Evolutionary conservation across 2,888 invertebrate species (phyloP), one percentile per base, ranked within the genome.

Genomic region (Rhagonycha fulva): DNA sequence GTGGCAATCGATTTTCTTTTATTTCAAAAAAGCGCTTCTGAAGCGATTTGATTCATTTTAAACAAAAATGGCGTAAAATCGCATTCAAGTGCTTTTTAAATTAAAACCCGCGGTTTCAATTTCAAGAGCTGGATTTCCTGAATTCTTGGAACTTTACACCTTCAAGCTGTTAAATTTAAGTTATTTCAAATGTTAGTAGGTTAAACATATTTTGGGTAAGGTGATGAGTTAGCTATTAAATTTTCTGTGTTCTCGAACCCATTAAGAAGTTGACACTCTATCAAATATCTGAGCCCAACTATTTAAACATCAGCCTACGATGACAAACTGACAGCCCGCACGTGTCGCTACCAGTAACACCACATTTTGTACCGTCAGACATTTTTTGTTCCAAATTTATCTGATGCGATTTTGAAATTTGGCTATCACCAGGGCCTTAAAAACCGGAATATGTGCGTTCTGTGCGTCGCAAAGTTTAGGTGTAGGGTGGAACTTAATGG

Each of bases 251-350:
- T 82, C 79, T 71, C 75, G 75, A 72, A 71, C 80, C 81, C 81
- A 82, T 85, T 83, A 84, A 84, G 79, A 81, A 80, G 76, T 85
- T 84, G 78, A 77, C 84, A 82, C 83, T 75, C 76, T 79, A 80
- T 82, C 81, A 82, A 82, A 84, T 83, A 83, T 82, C 80, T 81
- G 79, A 80, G 77, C 68, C 73, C 62, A 70, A 32, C 63, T 77
- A 75, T 80, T 80, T 80, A 78, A 81, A 80, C 79, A 80, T 76
- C 71, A 19, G 76, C 62, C 61, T 68, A 67, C 69, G 81, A 75
- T 80, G 81, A 81, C 79, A 78, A 69, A 47, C 70, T 62, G 63
- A 76, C 72, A 76, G 62, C 62, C n/a, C 66, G 75, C 72, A 72
- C 75, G 74, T 78, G 68, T 70, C 66, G 67, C 77, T 71, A 67